phyloP scores from a whole-genome alignment of 2,797 vertebrate genomes.

The Myiotriccus ornatus region DNA sequence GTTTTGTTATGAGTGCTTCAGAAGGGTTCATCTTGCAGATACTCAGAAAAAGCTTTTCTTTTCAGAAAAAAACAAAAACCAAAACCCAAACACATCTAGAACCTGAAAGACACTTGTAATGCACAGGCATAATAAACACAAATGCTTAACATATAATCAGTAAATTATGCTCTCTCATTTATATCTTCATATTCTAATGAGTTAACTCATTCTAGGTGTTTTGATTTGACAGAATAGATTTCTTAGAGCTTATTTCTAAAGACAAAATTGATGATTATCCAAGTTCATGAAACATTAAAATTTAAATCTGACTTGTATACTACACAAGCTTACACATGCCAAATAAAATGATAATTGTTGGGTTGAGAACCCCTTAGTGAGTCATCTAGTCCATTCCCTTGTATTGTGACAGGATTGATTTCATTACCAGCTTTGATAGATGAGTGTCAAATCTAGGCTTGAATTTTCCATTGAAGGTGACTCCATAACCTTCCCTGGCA shows the following conservation, averaged over 20 bases:
- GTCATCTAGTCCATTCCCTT: background rate
- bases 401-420: slow-evolving; percentile 1
- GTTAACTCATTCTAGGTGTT: background rate
- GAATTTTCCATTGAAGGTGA: slow-evolving; percentile 39
- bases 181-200: background rate
- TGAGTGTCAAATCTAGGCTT: slow-evolving; percentile 8
- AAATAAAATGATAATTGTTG: background rate
- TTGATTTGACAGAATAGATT: background rate
- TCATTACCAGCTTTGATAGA: slow-evolving; percentile 25
- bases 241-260: slow-evolving; percentile 10
- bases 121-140: background rate
- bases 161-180: background rate
- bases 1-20: background rate
- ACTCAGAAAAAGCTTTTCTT: background rate
- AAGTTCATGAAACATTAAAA: background rate
- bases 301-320: background rate
- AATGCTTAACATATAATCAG: background rate
- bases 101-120: background rate
- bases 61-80: background rate
- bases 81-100: background rate
- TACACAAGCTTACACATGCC: background rate
- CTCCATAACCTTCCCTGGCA: background rate
- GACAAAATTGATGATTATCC: background rate
- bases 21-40: background rate
- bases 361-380: slow-evolving; percentile 11